These are phyloP conservation scores for Drosophila sechellia DNA, from an alignment of 1,140 invertebrate genomes.

Conservation along the genomic window DNA sequence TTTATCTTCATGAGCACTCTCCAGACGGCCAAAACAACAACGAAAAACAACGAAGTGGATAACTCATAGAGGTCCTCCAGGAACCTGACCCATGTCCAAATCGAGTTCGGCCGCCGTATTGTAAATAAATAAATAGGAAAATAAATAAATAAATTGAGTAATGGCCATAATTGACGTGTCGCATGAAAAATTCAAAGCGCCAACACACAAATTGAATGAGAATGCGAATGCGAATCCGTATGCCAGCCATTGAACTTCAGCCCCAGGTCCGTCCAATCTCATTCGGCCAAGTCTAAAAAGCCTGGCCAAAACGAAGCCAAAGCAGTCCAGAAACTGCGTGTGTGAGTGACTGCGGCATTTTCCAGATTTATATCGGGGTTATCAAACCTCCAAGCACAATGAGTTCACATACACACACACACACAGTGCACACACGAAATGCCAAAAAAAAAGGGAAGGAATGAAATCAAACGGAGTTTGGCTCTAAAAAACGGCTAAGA, in stretches of 20 bases:
- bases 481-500: slow-evolving; percentile 23
- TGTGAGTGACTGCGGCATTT: slow-evolving; percentile 67
- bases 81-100: slow-evolving; percentile 31
- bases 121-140: slow-evolving; percentile 68
- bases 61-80: slow-evolving; percentile 2
- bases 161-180: slow-evolving; percentile 75
- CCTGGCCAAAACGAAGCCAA: slow-evolving; percentile 25
- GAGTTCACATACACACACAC: slow-evolving; percentile 11
- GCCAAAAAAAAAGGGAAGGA: background rate
- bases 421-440: slow-evolving; percentile 9
- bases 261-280: slow-evolving; percentile 4
- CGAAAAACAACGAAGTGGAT: background rate
- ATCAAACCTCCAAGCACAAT: slow-evolving; percentile 55
- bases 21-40: background rate
- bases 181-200: slow-evolving; percentile 61
- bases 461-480: slow-evolving; percentile 26
- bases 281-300: slow-evolving; percentile 14
- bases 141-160: slow-evolving; percentile 81
- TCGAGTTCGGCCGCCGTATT: slow-evolving; percentile 14
- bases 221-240: slow-evolving; percentile 33
- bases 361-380: slow-evolving; percentile 73
- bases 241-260: slow-evolving; percentile 43
- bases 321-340: slow-evolving; percentile 29
- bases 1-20: slow-evolving; percentile 59
- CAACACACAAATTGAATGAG: slow-evolving; percentile 55